Percentiles rank a stretch among this genome's conserved stretches.
phyloP scores from a whole-genome alignment of 2,888 invertebrate genomes.

The Xestia rhomboidea region DNA sequence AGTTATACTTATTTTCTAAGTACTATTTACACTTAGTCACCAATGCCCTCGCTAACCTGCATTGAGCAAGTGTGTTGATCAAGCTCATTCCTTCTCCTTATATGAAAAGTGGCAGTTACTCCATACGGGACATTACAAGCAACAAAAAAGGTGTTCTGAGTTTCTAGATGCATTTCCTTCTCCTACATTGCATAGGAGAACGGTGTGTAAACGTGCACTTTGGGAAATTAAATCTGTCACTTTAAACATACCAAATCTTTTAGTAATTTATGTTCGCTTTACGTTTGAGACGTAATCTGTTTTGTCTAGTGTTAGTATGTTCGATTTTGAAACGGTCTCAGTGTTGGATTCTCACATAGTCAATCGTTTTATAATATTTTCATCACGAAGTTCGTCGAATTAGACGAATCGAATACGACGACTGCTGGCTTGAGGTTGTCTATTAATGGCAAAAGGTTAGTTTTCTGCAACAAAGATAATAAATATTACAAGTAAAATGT shows the following conservation, averaged over 20 bases:
- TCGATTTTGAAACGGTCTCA: not conserved
- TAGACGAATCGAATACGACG: no score
- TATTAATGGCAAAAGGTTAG: not conserved
- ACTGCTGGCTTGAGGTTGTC: no score
- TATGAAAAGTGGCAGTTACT: no score
- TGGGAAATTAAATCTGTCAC: slow-evolving; percentile 36
- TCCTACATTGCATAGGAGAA: slow-evolving; percentile 10
- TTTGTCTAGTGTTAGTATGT: not conserved
- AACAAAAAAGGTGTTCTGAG: no score
- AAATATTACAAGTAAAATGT: not conserved
- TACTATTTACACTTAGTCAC: no score
- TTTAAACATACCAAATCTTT: slow-evolving; percentile 34
- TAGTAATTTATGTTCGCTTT: not conserved
- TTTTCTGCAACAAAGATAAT: not conserved
- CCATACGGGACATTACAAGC: no score
- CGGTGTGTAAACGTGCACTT: not conserved
- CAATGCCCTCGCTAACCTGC: no score
- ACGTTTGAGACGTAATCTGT: not conserved
- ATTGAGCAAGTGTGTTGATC: no score
- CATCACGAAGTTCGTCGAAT: not conserved
- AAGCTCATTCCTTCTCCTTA: no score
- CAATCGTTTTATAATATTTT: not conserved
- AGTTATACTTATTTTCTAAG: no score
- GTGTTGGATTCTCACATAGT: not conserved
- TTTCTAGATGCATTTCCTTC: not conserved